These are phyloP conservation scores for Palythoa caribaeorum DNA, from an alignment of 92 coral and sea anemone genomes.

Conservation along the genomic window DNA sequence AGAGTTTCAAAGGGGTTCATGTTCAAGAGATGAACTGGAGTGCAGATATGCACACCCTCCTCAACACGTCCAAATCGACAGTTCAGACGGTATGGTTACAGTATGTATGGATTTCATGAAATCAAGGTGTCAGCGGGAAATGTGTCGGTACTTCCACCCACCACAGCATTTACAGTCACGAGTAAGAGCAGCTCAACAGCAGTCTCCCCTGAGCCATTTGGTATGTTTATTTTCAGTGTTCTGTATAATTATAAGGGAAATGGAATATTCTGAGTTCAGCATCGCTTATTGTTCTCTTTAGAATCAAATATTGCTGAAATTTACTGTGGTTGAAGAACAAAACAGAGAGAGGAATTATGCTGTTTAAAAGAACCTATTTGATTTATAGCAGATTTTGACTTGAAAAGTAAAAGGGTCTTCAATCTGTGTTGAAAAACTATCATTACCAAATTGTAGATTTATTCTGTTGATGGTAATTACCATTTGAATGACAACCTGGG, in stretches of 20 bases:
- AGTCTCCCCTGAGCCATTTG: conserved; percentile 56
- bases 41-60: conserved; percentile 97
- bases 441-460: no score
- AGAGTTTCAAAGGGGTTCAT: conserved; percentile 90
- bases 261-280: no score
- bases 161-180: conserved; percentile 94
- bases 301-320: no score
- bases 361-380: no score
- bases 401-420: no score
- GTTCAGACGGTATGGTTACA: conserved; percentile 91
- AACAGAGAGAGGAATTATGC: no score
- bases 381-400: no score
- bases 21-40: conserved; percentile 88
- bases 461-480: no score
- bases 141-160: conserved; percentile 97
- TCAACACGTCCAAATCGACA: conserved; percentile 81
- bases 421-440: no score
- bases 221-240: conserved; percentile 31
- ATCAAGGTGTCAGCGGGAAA: conserved; percentile 92
- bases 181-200: conserved; percentile 92
- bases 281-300: no score
- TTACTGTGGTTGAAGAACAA: no score
- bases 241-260: neutral
- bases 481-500: no score
- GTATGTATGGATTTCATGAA: conserved; percentile 99